Evolutionary conservation across 2,797 vertebrate species (phyloP).

Genomic region (Loris lydekkerianus): DNA sequence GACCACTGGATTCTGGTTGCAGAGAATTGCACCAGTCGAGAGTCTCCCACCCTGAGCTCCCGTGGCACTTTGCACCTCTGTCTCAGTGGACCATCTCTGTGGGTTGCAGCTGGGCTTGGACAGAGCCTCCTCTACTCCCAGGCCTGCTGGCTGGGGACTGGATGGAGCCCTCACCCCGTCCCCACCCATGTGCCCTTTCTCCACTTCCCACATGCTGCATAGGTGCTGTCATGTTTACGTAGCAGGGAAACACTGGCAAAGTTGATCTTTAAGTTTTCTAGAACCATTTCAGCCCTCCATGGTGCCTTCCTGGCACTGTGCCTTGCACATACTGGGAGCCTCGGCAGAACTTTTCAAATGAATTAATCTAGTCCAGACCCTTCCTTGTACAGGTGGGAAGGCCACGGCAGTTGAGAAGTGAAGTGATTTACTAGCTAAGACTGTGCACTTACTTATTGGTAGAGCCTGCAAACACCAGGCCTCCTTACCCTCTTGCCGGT

Average conservation of each 20-base stretch:
- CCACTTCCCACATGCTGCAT: accelerated
- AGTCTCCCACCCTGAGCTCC: background rate
- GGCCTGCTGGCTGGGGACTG: background rate
- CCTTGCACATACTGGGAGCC: background rate
- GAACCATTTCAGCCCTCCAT: background rate
- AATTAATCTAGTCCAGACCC: background rate
- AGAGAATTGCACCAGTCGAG: background rate
- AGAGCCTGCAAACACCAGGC: background rate
- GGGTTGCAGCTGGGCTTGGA: accelerated
- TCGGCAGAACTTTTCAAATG: background rate
- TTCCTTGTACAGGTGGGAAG: background rate
- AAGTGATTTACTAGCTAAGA: too few relatives aligned
- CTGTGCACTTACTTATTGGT: background rate
- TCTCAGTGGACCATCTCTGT: accelerated
- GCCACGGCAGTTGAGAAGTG: background rate
- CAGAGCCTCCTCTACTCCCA: background rate
- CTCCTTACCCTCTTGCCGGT: background rate
- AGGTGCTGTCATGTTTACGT: too few relatives aligned
- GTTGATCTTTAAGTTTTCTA: background rate
- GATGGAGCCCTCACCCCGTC: accelerated
- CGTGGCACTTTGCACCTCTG: background rate
- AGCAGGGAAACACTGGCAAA: background rate
- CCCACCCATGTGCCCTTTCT: background rate
- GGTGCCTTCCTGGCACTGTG: background rate
- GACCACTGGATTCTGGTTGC: background rate